Conservation (phyloP, 2,797 vertebrate species). For the Austrolebias charrua region DNA sequence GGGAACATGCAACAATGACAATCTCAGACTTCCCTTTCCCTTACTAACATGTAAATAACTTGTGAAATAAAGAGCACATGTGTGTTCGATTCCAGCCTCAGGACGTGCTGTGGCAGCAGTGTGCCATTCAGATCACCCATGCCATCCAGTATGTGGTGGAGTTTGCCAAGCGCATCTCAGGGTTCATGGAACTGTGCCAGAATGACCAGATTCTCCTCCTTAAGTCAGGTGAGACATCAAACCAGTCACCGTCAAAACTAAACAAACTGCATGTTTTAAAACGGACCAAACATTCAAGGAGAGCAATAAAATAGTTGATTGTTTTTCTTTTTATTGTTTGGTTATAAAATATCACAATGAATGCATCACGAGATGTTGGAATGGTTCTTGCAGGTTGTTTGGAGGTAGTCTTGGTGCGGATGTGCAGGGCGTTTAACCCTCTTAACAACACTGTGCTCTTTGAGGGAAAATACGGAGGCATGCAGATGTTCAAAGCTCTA, state of each 20-base stretch:
- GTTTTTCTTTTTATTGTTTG: not conserved
- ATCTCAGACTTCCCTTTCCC: too few relatives aligned
- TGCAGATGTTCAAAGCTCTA: slow-evolving; percentile 99
- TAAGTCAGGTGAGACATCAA: slow-evolving; percentile 89
- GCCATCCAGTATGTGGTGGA: slow-evolving; percentile 99
- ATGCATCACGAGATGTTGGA: slow-evolving; percentile 4
- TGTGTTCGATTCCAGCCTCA: slow-evolving; percentile 82
- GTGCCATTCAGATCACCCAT: slow-evolving; percentile 98
- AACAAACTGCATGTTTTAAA: not conserved
- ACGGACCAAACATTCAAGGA: not conserved
- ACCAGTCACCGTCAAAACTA: not conserved
- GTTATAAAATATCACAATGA: not conserved
- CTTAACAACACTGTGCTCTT: slow-evolving; percentile 99
- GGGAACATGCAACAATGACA: too few relatives aligned
- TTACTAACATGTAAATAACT: not conserved
- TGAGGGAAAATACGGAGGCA: slow-evolving; percentile 98
- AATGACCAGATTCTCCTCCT: slow-evolving; percentile 99
- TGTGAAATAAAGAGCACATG: not conserved
- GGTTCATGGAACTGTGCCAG: slow-evolving; percentile 99
- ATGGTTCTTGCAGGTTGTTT: slow-evolving; percentile 86
- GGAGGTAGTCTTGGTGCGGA: slow-evolving; percentile 98
- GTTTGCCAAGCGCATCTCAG: slow-evolving; percentile 98
- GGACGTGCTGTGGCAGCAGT: slow-evolving; percentile 98
- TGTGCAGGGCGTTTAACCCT: slow-evolving; percentile 99
- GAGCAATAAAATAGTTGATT: not conserved